Evolutionary conservation across 2,888 invertebrate genomes (phyloP).

Genomic region (Eudemis profundana): DNA sequence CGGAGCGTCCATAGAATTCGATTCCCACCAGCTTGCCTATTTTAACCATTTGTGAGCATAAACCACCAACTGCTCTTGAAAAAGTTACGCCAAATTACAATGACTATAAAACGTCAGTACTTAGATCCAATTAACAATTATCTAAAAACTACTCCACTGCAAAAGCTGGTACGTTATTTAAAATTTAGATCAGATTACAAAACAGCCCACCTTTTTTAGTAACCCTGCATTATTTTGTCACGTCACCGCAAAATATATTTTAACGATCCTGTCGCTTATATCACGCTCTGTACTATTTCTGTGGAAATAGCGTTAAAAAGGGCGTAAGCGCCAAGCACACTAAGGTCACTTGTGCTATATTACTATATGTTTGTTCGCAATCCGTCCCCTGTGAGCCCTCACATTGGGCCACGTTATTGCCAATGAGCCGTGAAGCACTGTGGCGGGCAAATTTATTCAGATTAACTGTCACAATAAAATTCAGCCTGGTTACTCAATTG

Average conservation of each 20-base stretch:
- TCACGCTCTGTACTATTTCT: neutral
- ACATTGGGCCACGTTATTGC: conserved; percentile 25
- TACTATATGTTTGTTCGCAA: conserved; percentile 8
- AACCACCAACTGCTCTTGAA: too few relatives aligned
- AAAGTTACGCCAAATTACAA: too few relatives aligned
- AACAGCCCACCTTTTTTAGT: neutral
- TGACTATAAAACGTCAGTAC: too few relatives aligned
- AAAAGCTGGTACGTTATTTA: neutral
- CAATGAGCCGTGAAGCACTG: conserved; percentile 23
- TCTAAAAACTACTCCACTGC: too few relatives aligned
- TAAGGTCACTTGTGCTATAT: conserved; percentile 1
- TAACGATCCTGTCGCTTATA: neutral
- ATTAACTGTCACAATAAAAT: conserved; percentile 31
- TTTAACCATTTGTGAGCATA: too few relatives aligned
- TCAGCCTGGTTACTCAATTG: neutral
- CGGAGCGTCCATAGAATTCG: too few relatives aligned
- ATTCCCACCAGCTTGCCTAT: too few relatives aligned
- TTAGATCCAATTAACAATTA: neutral
- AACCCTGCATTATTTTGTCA: neutral
- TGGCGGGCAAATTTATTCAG: conserved; percentile 31
- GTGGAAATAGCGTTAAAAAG: neutral
- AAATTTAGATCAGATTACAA: neutral
- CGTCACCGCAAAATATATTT: neutral
- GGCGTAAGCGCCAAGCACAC: neutral
- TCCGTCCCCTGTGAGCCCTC: conserved; percentile 19